These are phyloP conservation scores for Torymus auratus DNA, from an alignment of 2,888 invertebrate genomes.

Conservation along the genomic window DNA sequence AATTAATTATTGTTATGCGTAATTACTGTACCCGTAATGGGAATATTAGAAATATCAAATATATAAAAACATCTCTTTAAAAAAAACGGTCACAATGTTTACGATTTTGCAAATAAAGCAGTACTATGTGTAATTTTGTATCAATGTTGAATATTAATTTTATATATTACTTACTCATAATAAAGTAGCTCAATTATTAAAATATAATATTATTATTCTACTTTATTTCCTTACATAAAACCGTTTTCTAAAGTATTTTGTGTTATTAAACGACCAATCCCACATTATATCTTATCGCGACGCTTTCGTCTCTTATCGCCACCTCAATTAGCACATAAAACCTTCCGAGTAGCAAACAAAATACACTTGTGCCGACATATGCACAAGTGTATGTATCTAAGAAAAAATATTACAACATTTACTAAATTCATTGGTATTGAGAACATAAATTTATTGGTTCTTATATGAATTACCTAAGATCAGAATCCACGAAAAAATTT, in stretches of 20 bases:
- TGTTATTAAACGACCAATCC: constrained; percentile 40
- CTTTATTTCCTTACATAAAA: neutral
- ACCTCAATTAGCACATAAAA: constrained; percentile 46
- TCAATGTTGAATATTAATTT: too few species aligned
- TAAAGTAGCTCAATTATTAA: neutral
- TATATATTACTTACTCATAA: neutral
- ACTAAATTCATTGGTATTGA: too few species aligned
- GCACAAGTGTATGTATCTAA: constrained; percentile 35
- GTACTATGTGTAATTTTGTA: too few species aligned
- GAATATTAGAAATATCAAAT: too few species aligned
- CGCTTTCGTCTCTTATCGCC: constrained; percentile 42
- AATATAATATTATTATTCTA: neutral
- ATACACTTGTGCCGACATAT: constrained; percentile 39
- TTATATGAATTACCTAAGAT: too few species aligned
- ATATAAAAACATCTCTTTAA: too few species aligned
- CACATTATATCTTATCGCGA: constrained; percentile 50
- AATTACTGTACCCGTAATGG: too few species aligned
- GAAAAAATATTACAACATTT: neutral
- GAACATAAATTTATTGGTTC: too few species aligned
- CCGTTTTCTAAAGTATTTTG: neutral
- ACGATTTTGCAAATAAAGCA: too few species aligned
- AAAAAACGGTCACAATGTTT: too few species aligned
- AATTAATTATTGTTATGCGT: too few species aligned
- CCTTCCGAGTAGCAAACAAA: constrained; percentile 16
- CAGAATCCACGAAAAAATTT: too few species aligned